phyloP scores from a whole-genome alignment of 2,888 invertebrate species.

The Temnothorax rugatulus region DNA sequence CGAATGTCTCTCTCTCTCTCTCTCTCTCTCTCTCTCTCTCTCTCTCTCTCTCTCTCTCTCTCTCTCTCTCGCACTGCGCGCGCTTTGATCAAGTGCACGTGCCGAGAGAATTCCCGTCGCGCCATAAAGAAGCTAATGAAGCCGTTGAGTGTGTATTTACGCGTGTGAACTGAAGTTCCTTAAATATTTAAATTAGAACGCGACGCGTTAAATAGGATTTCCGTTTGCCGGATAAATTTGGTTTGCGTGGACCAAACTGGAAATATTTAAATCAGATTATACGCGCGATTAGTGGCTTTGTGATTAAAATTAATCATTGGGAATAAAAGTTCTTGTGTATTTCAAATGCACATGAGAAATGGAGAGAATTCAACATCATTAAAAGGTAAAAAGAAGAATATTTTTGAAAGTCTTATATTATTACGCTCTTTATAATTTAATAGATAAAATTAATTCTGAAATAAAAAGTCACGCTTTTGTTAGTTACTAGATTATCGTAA shows the following conservation, averaged over 20 bases:
- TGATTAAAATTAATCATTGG: conserved; percentile 5
- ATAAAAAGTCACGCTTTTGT: neutral
- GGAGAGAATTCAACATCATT: neutral
- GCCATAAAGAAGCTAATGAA: conserved; percentile 46
- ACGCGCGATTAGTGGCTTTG: neutral
- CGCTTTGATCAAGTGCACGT: conserved; percentile 24
- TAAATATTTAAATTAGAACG: conserved; percentile 41
- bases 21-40: too few species aligned
- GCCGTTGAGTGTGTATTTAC: conserved; percentile 21
- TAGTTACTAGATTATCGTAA: neutral
- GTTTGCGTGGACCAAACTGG: neutral
- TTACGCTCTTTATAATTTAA: neutral
- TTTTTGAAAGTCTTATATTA: neutral
- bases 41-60: too few species aligned
- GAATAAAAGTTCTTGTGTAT: neutral
- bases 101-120: neutral
- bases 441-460: neutral
- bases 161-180: conserved; percentile 37
- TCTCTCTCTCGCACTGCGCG: neutral
- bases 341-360: neutral
- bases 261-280: conserved; percentile 28
- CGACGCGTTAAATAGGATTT: conserved; percentile 29
- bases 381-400: neutral
- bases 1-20: neutral
- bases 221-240: conserved; percentile 34